Conservation (phyloP, 2,888 invertebrate species). For the Zygothrica quintamaculata region DNA sequence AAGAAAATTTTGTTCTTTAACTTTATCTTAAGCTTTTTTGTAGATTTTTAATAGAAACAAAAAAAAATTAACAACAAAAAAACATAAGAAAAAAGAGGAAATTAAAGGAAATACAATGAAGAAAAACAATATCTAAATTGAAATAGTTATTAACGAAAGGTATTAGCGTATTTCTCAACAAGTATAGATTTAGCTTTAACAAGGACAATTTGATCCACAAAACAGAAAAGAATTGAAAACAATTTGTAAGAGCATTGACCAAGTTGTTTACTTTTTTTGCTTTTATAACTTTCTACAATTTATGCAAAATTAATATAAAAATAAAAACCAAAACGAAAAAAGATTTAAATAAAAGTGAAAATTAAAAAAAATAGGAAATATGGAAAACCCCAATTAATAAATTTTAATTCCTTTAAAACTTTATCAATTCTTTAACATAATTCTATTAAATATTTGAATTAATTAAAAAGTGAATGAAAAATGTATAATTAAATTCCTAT, state of each 20-base stretch:
- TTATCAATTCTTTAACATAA: constrained; percentile 41
- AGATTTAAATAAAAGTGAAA: no score
- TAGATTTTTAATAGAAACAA: constrained; percentile 22
- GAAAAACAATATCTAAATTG: no score
- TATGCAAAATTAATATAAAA: neutral
- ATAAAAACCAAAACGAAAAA: neutral
- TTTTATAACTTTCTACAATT: constrained; percentile 8
- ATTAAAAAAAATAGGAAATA: no score
- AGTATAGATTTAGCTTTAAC: constrained; percentile 12
- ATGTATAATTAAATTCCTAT: constrained; percentile 13
- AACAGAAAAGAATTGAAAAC: constrained; percentile 14
- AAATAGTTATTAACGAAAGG: constrained; percentile 12
- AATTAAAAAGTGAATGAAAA: constrained; percentile 11
- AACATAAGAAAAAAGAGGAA: no score
- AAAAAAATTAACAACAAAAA: constrained; percentile 3
- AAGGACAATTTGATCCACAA: constrained; percentile 5
- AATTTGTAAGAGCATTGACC: constrained; percentile 25
- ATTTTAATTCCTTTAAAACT: no score
- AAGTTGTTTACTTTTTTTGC: constrained; percentile 7
- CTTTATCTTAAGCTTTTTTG: constrained; percentile 15
- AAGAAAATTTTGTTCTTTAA: constrained; percentile 22
- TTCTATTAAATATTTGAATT: constrained; percentile 21
- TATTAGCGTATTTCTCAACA: constrained; percentile 23
- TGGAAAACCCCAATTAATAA: no score
- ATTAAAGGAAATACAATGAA: no score